Evolutionary conservation across 2,113 vertebrate species (phyloP), one percentile per base, ranked within the genome.

Genomic region (Tragelaphus imberbis): DNA sequence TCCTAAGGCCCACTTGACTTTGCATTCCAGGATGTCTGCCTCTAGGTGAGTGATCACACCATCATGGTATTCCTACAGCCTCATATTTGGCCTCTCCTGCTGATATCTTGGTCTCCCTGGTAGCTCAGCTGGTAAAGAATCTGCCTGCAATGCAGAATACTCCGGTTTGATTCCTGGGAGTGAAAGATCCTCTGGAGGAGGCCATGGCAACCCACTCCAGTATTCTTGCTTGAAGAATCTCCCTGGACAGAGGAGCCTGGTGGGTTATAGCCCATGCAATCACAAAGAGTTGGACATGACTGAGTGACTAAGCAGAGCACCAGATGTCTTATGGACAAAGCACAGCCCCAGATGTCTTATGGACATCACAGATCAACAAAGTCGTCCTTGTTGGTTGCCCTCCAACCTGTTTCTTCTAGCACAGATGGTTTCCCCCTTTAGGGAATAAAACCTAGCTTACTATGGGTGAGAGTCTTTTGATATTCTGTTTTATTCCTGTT

Each of bases 401-500:
- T 23, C 16, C 10, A 8, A 33, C 15, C 47, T 65, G 15, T 49
- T 85, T 68, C 6, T 85, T 55, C 0, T 8, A 49, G 36, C 25
- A 16, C 40, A 28, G 15, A 40, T 21, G 82, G 10, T 30, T 59
- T n/a, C 30, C 33, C 13, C 51, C 14, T 47, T 16, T 21, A 82
- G 28, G 51, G 36, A 49, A 30, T 12, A 25, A 47, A 40, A 13
- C 49, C 27, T 49, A 25, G 51, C 11, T 82, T 55, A 15, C 14
- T 75, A 17, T 23, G 1, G 1, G 2, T 51, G 23, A 30, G 7
- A 5, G 51, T 51, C 10, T 44, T n/a, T 21, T 40, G 11, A 3
- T 51, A 47, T 13, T 13, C 17, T 33, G 12, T 4, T n/a, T 77
- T 59, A 9, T 65, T 36, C 23, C 23, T 49, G 15, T 2, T 14